Evolutionary conservation across 2,113 vertebrate genomes (phyloP).

Genomic region (Aspiorhynchus laticeps): DNA sequence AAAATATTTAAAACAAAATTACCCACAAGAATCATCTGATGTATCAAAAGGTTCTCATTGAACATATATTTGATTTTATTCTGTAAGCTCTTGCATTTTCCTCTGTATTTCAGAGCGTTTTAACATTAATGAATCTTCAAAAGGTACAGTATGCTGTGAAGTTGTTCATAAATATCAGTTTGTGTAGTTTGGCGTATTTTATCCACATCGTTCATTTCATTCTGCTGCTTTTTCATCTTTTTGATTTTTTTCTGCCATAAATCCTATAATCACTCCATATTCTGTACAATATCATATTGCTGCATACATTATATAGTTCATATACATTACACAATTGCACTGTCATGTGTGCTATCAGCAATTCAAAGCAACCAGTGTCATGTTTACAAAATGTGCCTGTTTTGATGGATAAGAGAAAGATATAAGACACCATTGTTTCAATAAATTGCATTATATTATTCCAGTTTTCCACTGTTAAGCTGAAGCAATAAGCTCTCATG

Average conservation of each 20-base stretch:
- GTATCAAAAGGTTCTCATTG: not conserved
- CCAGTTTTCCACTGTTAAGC: not conserved
- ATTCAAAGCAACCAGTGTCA: not conserved
- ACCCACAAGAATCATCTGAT: not conserved
- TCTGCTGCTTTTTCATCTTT: not conserved
- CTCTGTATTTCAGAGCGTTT: slow-evolving; percentile 66
- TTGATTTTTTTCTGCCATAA: not conserved
- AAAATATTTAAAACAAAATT: not conserved
- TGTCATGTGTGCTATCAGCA: not conserved
- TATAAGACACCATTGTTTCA: not conserved
- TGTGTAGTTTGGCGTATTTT: not conserved
- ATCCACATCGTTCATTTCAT: not conserved
- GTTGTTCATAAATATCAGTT: not conserved
- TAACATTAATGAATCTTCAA: slow-evolving; percentile 62
- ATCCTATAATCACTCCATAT: not conserved
- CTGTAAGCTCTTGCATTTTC: not conserved
- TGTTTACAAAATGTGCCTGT: not conserved
- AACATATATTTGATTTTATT: not conserved
- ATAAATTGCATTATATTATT: not conserved
- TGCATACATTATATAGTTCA: not conserved
- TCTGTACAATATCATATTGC: not conserved
- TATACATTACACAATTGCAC: not conserved
- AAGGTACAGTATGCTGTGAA: slow-evolving; percentile 46
- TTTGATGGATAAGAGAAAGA: not conserved
- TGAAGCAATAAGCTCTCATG: not conserved